phyloP scores from a whole-genome alignment of 2,113 vertebrate species.

The Brachypodius melanocephalos region DNA sequence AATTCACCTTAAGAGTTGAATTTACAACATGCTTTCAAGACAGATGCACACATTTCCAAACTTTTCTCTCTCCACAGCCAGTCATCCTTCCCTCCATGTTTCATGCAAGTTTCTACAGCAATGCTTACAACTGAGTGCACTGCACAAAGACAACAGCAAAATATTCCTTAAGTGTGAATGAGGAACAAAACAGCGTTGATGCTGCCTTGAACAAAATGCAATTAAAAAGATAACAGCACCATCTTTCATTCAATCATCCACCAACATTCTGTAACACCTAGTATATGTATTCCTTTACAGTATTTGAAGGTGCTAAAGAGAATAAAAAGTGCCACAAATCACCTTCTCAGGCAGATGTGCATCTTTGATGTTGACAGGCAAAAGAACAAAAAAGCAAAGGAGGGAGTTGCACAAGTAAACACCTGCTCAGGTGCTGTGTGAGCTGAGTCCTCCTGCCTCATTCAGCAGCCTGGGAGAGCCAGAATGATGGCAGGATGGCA shows the following conservation, averaged over 20 bases:
- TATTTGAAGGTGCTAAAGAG: neutral
- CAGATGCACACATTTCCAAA: neutral
- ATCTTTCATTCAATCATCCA: neutral
- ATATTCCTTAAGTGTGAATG: neutral
- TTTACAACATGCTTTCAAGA: neutral
- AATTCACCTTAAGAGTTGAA: neutral
- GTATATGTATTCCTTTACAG: neutral
- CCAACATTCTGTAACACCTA: neutral
- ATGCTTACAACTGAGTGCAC: neutral
- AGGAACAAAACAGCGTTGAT: neutral
- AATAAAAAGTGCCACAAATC: neutral
- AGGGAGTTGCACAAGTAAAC: neutral
- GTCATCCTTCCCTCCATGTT: neutral
- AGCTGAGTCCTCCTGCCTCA: neutral
- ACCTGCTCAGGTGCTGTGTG: neutral
- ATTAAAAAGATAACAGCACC: neutral
- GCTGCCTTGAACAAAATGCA: neutral
- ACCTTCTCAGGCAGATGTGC: neutral
- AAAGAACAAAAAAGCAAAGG: neutral
- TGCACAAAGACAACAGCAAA: neutral
- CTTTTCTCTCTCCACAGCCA: neutral
- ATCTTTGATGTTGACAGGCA: neutral
- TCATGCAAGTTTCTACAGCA: neutral
- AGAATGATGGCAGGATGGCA: neutral
- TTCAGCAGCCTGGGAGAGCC: neutral